Base-by-base conservation (phyloP, 2,888 invertebrate genomes). In the Notodonta ziczac region DNA sequence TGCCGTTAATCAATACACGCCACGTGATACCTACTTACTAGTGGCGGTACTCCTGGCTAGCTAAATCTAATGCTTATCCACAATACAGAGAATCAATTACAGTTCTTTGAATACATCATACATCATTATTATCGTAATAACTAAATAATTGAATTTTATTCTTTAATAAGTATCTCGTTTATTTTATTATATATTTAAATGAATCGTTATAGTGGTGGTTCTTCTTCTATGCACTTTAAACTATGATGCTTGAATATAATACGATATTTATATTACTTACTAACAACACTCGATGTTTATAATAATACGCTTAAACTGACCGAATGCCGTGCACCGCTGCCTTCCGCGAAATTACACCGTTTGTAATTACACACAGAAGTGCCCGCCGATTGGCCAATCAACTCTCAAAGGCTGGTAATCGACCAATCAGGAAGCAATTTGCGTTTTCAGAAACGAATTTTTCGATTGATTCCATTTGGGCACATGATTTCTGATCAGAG, bases 291-390 rank as follows among this genome's bases (percentile, higher is more conserved):
- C 24, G 46, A 4, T 46, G 13, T n/a, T 13, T 24, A 54, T 58
- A 9, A 8, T 52, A 53, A 40, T 35, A n/a, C n/a, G n/a, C 56
- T 61, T 24, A 16, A 56, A 24, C 58, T 59, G 16, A 14, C 52
- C 14, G 54, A 61, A 73, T 73, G 76, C 70, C 64, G 48, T 62
- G 63, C 56, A 57, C 60, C 67, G 59, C 69, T 68, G 69, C 69
- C 72, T 74, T 74, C 70, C 70, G 72, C 70, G 66, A 73, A 77
- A 80, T 80, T 77, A 75, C 72, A 66, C 63, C 67, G 71, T 65
- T 67, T 67, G 74, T 74, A 69, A 77, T 75, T 77, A 72, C 70
- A 66, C 60, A 62, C 59, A 65, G 57, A 66, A 70, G 67, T 72
- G 65, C 55, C 40, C 61, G 61, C 62, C 62, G 66, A 76, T 74